Evolutionary conservation across 2,113 vertebrate genomes (phyloP).

Genomic region (Chunga burmeisteri): DNA sequence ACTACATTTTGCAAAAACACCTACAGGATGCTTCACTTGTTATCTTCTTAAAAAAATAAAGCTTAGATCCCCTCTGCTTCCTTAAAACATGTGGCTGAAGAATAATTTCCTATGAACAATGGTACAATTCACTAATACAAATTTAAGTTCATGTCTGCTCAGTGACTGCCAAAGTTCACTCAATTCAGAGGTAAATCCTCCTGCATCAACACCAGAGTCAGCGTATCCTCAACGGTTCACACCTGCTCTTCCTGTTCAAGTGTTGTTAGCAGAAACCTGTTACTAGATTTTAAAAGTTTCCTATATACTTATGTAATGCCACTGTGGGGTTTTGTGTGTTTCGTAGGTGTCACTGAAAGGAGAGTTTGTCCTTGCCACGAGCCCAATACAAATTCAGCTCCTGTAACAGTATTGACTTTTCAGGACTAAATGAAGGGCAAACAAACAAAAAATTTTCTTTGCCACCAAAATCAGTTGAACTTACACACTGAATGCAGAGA

Average conservation of each 20-base stretch:
- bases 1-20: fast-evolving
- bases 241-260: neutral
- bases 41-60: neutral
- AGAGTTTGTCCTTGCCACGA: neutral
- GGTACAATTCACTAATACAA: neutral
- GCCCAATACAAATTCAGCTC: neutral
- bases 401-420: slow-evolving; percentile 13
- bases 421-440: slow-evolving; percentile 5
- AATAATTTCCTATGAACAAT: neutral
- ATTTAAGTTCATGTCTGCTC: neutral
- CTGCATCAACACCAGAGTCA: neutral
- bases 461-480: neutral
- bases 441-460: neutral
- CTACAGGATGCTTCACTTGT: neutral
- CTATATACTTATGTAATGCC: neutral
- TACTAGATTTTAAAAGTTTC: neutral
- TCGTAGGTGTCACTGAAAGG: neutral
- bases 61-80: neutral
- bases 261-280: neutral
- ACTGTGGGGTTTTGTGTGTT: neutral
- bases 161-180: neutral
- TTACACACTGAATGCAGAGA: neutral
- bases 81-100: neutral
- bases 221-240: neutral
- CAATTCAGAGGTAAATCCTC: neutral